Base-by-base conservation (phyloP, 2,797 vertebrate species). In the Lemur catta region DNA sequence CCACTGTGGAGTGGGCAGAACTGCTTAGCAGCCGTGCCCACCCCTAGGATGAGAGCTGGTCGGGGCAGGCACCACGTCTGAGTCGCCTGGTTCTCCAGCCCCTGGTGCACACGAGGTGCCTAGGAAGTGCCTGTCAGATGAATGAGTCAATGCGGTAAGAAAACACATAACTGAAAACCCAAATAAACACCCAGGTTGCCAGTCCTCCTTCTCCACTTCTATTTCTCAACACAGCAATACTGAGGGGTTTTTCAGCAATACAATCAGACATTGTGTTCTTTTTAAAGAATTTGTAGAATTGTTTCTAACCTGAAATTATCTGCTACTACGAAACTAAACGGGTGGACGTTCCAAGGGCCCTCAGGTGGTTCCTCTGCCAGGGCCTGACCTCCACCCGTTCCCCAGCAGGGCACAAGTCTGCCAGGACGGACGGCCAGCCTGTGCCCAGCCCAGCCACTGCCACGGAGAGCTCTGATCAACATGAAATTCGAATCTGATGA, bases 211-310 rank as follows among this genome's bases (percentile, higher is more conserved):
- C 24, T 41, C 14, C 13, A 14, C 24, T 6, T 8, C 7, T 2
- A 1, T 13, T 20, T n/a, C 75, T 35, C 5, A 38, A 8, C 7
- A 2, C 1, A 0, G 48, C 38, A 22, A 11, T 1, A 24, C 5
- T 0, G 26, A 14, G n/a, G 26, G 5, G 18, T 7, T 38, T 52
- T 14, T 11, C 75, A 18, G 28, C 22, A 11, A 63, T 1, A 1
- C 0, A 4, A 28, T 1, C 7, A 43, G 20, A 20, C 0, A 0
- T 4, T 11, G 2, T 0, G 4, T 22, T 88, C 28, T 61, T 61
- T 8, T 3, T 28, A 63, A 79, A 43, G 15, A 88, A 30, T 41
- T 14, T 18, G 26, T 18, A 71, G 50, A 59, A 38, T n/a, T 7
- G 22, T 11, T 57, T 84, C 79, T 38, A 71, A 24, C 18, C 85